A percentile compares a stretch with the other conserved stretches of the same genome.
Evolutionary conservation across 2,888 invertebrate species (phyloP).

Genomic region (Sphinx pinastri): DNA sequence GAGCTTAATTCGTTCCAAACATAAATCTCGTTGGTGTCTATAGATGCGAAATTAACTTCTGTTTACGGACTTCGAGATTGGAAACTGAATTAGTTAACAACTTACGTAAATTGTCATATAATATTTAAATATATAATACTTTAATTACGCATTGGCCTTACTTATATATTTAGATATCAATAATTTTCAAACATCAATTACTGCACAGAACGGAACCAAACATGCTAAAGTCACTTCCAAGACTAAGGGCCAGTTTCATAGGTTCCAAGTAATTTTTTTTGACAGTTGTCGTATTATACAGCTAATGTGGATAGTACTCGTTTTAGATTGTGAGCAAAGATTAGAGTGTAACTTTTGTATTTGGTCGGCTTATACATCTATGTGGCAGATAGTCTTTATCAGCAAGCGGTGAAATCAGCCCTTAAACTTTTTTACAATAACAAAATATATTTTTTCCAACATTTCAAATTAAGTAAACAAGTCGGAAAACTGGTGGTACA

Average conservation of each 20-base stretch:
- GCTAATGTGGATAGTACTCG: too few species aligned
- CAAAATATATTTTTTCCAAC: neutral
- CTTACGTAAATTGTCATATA: neutral
- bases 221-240: too few species aligned
- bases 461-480: slow-evolving; percentile 2
- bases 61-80: neutral
- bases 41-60: neutral
- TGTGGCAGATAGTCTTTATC: too few species aligned
- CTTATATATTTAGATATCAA: too few species aligned
- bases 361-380: too few species aligned
- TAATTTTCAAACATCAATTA: neutral
- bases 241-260: too few species aligned
- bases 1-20: neutral
- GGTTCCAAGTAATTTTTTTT: too few species aligned
- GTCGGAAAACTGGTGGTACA: neutral
- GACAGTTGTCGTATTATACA: too few species aligned
- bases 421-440: neutral
- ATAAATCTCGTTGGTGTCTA: neutral
- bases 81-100: neutral
- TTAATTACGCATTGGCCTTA: neutral
- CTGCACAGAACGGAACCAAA: neutral
- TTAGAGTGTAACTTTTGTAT: too few species aligned
- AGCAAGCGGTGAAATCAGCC: too few species aligned
- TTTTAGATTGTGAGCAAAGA: too few species aligned
- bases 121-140: neutral